phyloP scores from a whole-genome alignment of 2,113 vertebrate species.

The Diadophis punctatus region DNA sequence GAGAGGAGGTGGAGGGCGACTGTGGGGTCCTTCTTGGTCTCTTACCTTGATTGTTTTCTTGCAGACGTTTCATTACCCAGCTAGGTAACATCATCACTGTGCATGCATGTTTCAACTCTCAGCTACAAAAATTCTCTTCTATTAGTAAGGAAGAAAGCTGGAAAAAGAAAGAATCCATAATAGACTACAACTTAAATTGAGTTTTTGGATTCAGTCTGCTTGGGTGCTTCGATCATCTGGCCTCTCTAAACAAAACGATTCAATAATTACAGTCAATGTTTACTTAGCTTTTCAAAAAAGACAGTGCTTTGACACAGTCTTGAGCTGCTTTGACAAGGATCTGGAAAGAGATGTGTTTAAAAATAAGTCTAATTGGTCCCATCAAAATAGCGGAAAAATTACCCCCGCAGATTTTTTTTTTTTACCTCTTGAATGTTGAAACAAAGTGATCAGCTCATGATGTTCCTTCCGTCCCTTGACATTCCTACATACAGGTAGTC shows the following conservation, averaged over 20 bases:
- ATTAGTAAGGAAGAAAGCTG: not conserved
- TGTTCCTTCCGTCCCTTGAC: conserved; percentile 10
- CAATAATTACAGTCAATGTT: not conserved
- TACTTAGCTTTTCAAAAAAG: not conserved
- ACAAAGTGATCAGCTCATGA: not conserved
- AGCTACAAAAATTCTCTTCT: too few species aligned
- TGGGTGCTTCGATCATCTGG: not conserved
- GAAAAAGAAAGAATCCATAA: not conserved
- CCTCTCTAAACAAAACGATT: not conserved
- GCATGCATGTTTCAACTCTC: too few species aligned
- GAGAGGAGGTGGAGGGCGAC: too few species aligned
- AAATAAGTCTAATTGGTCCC: conserved; percentile 32
- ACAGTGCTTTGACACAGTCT: not conserved
- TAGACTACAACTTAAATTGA: not conserved
- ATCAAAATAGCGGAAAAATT: not conserved
- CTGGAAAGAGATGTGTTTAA: not conserved
- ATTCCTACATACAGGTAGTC: not conserved
- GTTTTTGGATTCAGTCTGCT: not conserved
- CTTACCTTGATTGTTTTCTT: too few species aligned
- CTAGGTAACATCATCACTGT: too few species aligned
- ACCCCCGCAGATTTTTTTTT: not conserved
- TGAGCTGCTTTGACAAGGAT: not conserved
- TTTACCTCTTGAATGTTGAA: conserved; percentile 5
- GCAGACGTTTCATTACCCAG: too few species aligned
- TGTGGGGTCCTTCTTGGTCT: too few species aligned